Base-by-base conservation (phyloP, 2,888 invertebrate genomes). In the Listrodromus nycthemerus region DNA sequence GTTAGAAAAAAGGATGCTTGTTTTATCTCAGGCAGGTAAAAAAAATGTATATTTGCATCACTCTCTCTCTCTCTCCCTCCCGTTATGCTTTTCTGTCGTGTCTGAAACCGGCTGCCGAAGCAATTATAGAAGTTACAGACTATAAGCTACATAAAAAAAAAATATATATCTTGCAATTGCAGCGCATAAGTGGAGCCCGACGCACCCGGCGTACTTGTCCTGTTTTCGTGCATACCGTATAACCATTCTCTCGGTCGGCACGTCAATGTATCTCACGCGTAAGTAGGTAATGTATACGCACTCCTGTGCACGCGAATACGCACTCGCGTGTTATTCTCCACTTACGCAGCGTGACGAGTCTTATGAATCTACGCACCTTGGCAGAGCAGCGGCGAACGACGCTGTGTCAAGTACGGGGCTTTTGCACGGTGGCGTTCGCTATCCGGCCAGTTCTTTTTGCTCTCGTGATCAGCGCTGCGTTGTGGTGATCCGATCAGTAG, bases 101-200 rank as follows among this genome's bases (percentile, higher is more conserved):
- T 10, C 63, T 63, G 33, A 10, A 37, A 55, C 58, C 69, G 41
- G 5, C 37, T 52, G 61, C 70, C 33, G 16, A 33, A 5, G 63
- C 78, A 78, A 70, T 70, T 78, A 70, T 19, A 65, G 70, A 70
- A 63, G 70, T 70, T 65, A 61, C 63, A 27, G 21, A 63, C 48
- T 78, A 52, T 21, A 50, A 33, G 24, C 5, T 33, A 58, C 19
- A 48, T n/a, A 16, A 16, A 41, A 41, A 41, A 10, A 41, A 41
- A 6, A 10, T 37, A 10, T 13, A 41, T 2, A 7, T 55, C 13
- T 7, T 7, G 24, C 58, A 16, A 21, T 55, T 55, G 13, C 55
- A 71, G 45, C 63, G 16, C n/a, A 63, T 61, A 63, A 61, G 21
- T 10, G 37, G 13, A 50, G 19, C 33, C 6, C 30, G 19, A 41